These are phyloP conservation scores for Oreochromis grahami DNA, from an alignment of 2,797 vertebrate genomes.

Conservation along the genomic window DNA sequence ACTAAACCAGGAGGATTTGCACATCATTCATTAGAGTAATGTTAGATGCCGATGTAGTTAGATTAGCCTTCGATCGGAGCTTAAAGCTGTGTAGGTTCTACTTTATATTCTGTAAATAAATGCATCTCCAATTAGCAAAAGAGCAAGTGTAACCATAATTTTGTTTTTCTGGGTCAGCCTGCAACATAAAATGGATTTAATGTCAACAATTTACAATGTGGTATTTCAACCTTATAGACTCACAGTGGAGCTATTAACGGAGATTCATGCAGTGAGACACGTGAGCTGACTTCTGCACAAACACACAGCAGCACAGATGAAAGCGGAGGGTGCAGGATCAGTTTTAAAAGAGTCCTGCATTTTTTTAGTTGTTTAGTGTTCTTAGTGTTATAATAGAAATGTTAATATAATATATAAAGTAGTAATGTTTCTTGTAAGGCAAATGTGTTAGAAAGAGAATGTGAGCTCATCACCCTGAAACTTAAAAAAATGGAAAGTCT, in stretches of 20 bases:
- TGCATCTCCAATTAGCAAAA: constrained; percentile 66
- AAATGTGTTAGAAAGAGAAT: neutral
- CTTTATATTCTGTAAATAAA: constrained; percentile 52
- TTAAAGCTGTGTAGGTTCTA: neutral
- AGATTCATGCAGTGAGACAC: constrained; percentile 35
- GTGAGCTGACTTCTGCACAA: neutral
- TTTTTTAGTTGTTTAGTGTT: neutral
- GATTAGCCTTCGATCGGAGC: constrained; percentile 28
- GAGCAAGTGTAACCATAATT: constrained; percentile 46
- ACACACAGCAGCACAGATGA: neutral
- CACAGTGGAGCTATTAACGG: constrained; percentile 34
- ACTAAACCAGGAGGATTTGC: constrained; percentile 19
- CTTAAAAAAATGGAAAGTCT: neutral
- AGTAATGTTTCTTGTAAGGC: neutral
- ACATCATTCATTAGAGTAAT: constrained; percentile 46
- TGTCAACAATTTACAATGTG: constrained; percentile 53
- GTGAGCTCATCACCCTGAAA: neutral
- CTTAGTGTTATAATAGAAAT: neutral
- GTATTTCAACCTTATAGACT: constrained; percentile 56
- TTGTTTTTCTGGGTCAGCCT: constrained; percentile 45
- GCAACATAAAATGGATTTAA: constrained; percentile 68
- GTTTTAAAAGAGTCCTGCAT: neutral
- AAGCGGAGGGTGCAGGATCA: neutral
- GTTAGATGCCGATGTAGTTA: neutral
- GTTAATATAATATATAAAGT: neutral